Conservation (phyloP, 2,888 invertebrate species). For the Caenorhabditis wallacei region DNA sequence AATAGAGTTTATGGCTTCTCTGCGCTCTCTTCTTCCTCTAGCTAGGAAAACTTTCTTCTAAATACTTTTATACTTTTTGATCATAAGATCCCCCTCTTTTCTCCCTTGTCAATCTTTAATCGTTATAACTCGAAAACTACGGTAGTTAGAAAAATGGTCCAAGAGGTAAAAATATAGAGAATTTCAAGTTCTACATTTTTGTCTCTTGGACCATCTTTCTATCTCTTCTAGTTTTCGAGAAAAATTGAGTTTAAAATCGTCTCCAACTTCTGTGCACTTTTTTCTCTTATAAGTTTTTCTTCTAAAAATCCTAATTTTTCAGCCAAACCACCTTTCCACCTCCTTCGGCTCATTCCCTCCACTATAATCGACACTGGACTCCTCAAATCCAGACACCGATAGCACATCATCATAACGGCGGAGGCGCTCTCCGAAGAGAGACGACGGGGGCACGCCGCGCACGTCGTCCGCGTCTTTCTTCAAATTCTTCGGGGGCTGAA, state of each 20-base stretch:
- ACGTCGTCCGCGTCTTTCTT: conserved; percentile 45
- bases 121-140: too few species aligned
- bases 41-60: too few species aligned
- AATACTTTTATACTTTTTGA: too few species aligned
- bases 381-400: not conserved
- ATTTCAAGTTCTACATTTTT: too few species aligned
- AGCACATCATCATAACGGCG: conserved; percentile 42
- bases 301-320: conserved; percentile 1
- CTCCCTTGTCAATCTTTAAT: too few species aligned
- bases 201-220: too few species aligned
- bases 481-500: conserved; percentile 16
- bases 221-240: too few species aligned
- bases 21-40: not conserved
- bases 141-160: too few species aligned
- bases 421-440: conserved; percentile 43
- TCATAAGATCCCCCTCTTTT: too few species aligned
- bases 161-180: too few species aligned
- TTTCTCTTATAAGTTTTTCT: not conserved
- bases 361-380: not conserved
- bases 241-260: too few species aligned
- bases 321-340: not conserved
- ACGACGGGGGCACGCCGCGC: conserved; percentile 33
- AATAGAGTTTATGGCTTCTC: not conserved
- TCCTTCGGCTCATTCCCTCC: not conserved
- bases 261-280: too few species aligned